Conservation (phyloP, 1,140 invertebrate species). For the Ridgeia piscesae region DNA sequence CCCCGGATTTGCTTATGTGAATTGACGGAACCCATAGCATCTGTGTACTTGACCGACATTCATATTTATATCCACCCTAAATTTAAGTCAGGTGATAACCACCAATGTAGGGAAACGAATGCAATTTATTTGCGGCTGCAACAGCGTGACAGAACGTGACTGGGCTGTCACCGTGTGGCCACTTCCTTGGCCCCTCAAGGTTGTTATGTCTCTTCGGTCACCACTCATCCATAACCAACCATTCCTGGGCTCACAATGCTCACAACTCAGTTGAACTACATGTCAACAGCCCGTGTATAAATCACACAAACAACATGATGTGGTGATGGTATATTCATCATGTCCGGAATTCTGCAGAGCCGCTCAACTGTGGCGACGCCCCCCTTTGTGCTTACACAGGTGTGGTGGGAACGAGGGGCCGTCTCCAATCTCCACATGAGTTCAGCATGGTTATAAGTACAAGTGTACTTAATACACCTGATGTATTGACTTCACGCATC, state of each 20-base stretch:
- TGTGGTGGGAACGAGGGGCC: not conserved
- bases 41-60: too few species aligned
- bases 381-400: not conserved
- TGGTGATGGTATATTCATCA: not conserved
- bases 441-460: not conserved
- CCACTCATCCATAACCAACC: not conserved
- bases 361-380: not conserved
- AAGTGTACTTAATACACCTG: not conserved
- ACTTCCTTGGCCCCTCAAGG: not conserved
- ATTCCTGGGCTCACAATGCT: not conserved
- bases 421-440: not conserved
- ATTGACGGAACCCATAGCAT: too few species aligned
- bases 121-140: too few species aligned
- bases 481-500: too few species aligned
- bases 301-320: not conserved
- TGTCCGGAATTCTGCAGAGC: not conserved
- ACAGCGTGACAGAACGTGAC: not conserved
- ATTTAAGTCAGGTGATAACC: too few species aligned
- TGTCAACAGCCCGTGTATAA: not conserved
- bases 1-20: too few species aligned
- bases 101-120: too few species aligned
- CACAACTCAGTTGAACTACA: not conserved
- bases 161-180: not conserved
- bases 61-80: too few species aligned
- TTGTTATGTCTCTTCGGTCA: not conserved